Percentiles rank a stretch among this genome's conserved stretches.
phyloP scores from a whole-genome alignment of 2,797 vertebrate genomes.

The Gobionotothen gibberifrons region DNA sequence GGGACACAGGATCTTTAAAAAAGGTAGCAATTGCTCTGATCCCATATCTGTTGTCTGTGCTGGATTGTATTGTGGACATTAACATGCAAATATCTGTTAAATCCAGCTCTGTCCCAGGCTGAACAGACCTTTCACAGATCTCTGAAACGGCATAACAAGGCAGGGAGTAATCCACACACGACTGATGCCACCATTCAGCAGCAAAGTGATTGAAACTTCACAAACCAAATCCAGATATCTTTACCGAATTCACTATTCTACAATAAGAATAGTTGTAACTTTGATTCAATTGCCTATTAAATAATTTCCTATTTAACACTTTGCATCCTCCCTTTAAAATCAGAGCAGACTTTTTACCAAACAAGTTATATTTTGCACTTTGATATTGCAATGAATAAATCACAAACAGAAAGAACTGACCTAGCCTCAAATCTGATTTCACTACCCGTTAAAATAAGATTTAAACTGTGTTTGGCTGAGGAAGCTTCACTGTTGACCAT shows the following conservation, averaged over 20 bases:
- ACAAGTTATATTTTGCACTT: slow-evolving; percentile 35
- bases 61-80: slow-evolving; percentile 69
- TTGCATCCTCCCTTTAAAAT: background rate
- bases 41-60: slow-evolving; percentile 66
- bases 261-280: background rate
- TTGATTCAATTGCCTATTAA: background rate
- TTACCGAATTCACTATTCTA: background rate
- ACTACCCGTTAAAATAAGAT: slow-evolving; percentile 38
- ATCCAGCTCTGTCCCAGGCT: slow-evolving; percentile 55
- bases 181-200: slow-evolving; percentile 21
- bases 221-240: slow-evolving; percentile 18
- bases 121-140: slow-evolving; percentile 62
- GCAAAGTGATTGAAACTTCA: slow-evolving; percentile 32
- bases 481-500: slow-evolving; percentile 50
- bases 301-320: slow-evolving; percentile 8
- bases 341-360: slow-evolving; percentile 35
- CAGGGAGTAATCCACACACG: slow-evolving; percentile 51
- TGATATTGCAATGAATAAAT: slow-evolving; percentile 53
- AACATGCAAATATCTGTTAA: slow-evolving; percentile 77
- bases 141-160: slow-evolving; percentile 41
- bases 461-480: slow-evolving; percentile 39
- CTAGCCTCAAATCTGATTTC: slow-evolving; percentile 52
- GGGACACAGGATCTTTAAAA: slow-evolving; percentile 44
- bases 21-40: slow-evolving; percentile 70
- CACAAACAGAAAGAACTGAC: slow-evolving; percentile 37